Conservation (phyloP, 2,113 vertebrate genomes). For the Ciconia boyciana region DNA sequence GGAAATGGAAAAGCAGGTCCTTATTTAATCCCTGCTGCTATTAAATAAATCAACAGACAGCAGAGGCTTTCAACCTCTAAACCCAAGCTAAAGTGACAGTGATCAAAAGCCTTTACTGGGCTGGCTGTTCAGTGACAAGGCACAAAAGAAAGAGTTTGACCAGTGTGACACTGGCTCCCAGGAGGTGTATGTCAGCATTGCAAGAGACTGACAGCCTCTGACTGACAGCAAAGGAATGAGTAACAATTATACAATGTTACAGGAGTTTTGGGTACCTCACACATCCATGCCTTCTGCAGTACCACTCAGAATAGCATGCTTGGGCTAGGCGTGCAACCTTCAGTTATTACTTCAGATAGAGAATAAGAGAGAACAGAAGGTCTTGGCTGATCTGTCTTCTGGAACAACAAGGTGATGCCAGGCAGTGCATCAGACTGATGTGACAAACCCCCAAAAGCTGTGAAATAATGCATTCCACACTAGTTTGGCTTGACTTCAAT, state of each 20-base stretch:
- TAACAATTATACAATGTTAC: fast-evolving
- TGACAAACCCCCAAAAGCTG: background rate
- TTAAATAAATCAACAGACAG: background rate
- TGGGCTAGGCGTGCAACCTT: background rate
- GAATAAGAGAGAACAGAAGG: background rate
- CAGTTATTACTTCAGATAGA: background rate
- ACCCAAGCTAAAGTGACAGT: background rate
- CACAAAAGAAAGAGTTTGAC: background rate
- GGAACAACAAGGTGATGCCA: background rate
- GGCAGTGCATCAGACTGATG: background rate
- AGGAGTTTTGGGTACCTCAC: background rate
- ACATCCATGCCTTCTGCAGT: background rate
- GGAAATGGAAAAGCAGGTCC: background rate
- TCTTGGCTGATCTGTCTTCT: background rate
- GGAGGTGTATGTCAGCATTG: background rate
- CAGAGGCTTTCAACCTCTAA: background rate
- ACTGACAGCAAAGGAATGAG: background rate
- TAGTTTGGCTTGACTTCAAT: background rate
- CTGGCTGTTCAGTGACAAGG: background rate
- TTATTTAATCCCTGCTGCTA: background rate
- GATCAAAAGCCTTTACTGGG: background rate
- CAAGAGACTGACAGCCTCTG: background rate
- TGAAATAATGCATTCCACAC: background rate
- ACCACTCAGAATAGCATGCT: background rate
- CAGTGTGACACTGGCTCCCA: background rate